Evolutionary conservation across 2,888 invertebrate genomes (phyloP).

Genomic region (Rhagophthalmus giganteus): DNA sequence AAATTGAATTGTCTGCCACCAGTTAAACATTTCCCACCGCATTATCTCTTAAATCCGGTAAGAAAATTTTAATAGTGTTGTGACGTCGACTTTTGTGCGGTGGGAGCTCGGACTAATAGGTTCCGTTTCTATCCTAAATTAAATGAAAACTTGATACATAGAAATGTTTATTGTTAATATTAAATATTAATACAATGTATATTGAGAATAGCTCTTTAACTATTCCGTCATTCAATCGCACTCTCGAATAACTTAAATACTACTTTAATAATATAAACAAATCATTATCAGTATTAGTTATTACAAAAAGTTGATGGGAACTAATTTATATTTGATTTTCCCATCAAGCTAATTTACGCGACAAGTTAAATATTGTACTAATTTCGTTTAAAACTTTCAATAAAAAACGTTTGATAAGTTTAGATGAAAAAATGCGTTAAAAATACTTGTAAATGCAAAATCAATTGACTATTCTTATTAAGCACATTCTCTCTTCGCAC

Average conservation of each 20-base stretch:
- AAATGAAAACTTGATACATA: too few relatives aligned
- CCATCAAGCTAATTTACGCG: too few relatives aligned
- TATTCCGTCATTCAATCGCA: constrained; percentile 37
- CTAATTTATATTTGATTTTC: too few relatives aligned
- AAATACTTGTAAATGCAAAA: constrained; percentile 18
- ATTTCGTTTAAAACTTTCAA: too few relatives aligned
- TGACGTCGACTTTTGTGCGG: too few relatives aligned
- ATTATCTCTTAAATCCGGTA: too few relatives aligned
- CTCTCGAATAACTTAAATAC: constrained; percentile 34
- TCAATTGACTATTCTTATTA: constrained; percentile 6
- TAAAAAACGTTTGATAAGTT: too few relatives aligned
- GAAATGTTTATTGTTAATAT: constrained; percentile 39
- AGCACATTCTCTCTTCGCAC: constrained; percentile 12
- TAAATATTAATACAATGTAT: constrained; percentile 29
- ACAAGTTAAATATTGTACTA: too few relatives aligned
- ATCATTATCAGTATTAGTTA: constrained; percentile 3
- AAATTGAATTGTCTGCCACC: background rate
- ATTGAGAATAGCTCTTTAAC: constrained; percentile 32
- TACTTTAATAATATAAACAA: constrained; percentile 9
- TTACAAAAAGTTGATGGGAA: constrained; percentile 1
- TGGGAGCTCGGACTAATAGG: too few relatives aligned
- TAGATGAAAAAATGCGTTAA: too few relatives aligned
- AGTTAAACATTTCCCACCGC: constrained; percentile 60
- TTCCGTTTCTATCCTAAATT: too few relatives aligned
- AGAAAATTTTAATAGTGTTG: too few relatives aligned